phyloP scores from a whole-genome alignment of 2,113 vertebrate species.

The Phycodurus eques region DNA sequence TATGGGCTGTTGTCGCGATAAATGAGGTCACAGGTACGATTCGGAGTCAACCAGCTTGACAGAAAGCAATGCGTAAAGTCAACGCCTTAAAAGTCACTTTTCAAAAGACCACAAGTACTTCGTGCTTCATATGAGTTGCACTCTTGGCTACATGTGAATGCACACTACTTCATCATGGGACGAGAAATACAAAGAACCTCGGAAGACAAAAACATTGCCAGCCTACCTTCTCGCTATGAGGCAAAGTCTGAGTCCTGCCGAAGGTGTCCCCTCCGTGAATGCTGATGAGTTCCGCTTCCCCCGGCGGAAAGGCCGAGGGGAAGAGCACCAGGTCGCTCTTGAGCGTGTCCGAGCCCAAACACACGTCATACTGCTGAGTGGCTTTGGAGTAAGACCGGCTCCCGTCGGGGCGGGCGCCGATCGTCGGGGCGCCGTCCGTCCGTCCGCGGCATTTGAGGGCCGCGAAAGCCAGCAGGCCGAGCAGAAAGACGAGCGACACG shows the following conservation, averaged over 20 bases:
- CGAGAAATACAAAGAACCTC: too few species aligned
- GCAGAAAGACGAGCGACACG: constrained; percentile 3
- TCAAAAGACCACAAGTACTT: too few species aligned
- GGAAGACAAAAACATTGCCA: neutral
- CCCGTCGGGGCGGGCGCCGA: constrained; percentile 9
- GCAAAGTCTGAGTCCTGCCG: constrained; percentile 8
- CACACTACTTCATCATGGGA: too few species aligned
- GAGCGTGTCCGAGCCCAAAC: constrained; percentile 15
- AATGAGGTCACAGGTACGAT: too few species aligned
- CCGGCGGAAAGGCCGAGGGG: neutral
- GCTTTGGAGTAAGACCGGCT: constrained; percentile 17
- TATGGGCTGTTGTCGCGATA: too few species aligned
- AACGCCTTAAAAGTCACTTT: too few species aligned
- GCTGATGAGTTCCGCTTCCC: neutral
- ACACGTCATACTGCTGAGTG: constrained; percentile 14
- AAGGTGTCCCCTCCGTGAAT: constrained; percentile 2
- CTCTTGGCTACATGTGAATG: too few species aligned
- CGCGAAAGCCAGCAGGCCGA: neutral
- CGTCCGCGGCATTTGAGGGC: constrained; percentile 9
- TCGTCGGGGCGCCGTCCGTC: constrained; percentile 7
- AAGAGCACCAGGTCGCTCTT: constrained; percentile 14
- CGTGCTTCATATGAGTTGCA: too few species aligned
- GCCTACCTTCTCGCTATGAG: constrained; percentile 1
- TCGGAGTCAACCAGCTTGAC: too few species aligned
- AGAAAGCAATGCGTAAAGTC: too few species aligned